Percentiles rank a stretch among this genome's conserved stretches.
phyloP scores from a whole-genome alignment of 2,888 invertebrate species.

The Himalopsyche kuldschensis region DNA sequence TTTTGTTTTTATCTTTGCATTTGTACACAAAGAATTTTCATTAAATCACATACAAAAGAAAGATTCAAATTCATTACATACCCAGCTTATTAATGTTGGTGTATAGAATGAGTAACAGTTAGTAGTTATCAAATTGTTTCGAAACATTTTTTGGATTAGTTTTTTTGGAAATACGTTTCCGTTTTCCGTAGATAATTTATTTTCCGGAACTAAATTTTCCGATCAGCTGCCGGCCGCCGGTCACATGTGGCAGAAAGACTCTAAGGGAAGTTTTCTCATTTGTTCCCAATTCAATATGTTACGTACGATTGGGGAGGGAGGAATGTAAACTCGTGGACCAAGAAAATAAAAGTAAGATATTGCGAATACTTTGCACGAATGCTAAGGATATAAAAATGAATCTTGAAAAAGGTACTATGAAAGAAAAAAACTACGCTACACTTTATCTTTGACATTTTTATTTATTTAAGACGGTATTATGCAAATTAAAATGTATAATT shows the following conservation, averaged over 20 bases:
- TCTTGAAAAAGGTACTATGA: neutral
- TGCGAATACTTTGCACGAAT: slow-evolving; percentile 22
- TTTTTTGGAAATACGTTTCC: neutral
- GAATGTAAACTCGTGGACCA: slow-evolving; percentile 14
- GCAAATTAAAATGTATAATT: no score
- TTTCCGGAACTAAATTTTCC: neutral
- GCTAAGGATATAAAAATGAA: slow-evolving; percentile 14
- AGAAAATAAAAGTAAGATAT: slow-evolving; percentile 34
- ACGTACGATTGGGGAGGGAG: slow-evolving; percentile 23
- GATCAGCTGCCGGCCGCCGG: slow-evolving; percentile 4
- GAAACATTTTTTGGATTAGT: neutral
- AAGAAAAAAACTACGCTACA: neutral
- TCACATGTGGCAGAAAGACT: slow-evolving; percentile 20
- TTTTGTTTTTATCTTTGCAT: no score
- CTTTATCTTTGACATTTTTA: neutral
- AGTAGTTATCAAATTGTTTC: no score
- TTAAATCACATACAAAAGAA: no score
- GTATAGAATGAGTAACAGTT: no score
- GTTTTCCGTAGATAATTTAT: neutral
- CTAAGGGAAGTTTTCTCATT: slow-evolving; percentile 36
- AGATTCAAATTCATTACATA: no score
- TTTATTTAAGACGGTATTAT: no score
- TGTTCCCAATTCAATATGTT: slow-evolving; percentile 38
- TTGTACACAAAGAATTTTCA: no score
- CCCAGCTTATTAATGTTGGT: no score